phyloP scores from a whole-genome alignment of 2,888 invertebrate species.

The Scelioninae gen. 1 region DNA sequence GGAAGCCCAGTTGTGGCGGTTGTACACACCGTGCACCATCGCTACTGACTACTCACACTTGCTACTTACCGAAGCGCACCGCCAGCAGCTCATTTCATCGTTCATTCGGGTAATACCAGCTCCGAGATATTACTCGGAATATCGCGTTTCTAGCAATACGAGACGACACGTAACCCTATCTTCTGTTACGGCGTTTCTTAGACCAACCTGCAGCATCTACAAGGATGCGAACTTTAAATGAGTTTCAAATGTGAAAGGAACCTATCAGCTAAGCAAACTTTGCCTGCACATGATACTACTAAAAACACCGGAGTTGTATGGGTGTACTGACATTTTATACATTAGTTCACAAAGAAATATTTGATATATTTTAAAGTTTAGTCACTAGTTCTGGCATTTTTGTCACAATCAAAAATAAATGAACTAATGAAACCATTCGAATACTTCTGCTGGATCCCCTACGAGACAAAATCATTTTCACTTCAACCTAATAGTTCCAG shows the following conservation, averaged over 20 bases:
- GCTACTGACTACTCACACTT: conserved; percentile 68
- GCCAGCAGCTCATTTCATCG: conserved; percentile 70
- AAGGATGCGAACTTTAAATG: conserved; percentile 57
- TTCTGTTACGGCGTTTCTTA: conserved; percentile 60
- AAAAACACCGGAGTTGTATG: not conserved
- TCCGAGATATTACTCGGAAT: conserved; percentile 73
- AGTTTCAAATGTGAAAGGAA: conserved; percentile 64
- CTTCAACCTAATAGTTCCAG: conserved; percentile 5
- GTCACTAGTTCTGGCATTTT: too few species aligned
- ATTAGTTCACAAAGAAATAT: too few species aligned
- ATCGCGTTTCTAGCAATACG: conserved; percentile 64
- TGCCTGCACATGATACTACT: conserved; percentile 19
- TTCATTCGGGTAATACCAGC: conserved; percentile 73
- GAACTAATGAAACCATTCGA: not conserved
- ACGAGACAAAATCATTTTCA: conserved; percentile 20
- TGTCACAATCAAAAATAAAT: too few species aligned
- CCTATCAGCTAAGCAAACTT: conserved; percentile 51
- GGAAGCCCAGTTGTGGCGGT: conserved; percentile 70
- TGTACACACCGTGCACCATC: conserved; percentile 62
- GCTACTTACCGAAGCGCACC: conserved; percentile 63
- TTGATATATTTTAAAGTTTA: too few species aligned
- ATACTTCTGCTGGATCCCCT: not conserved
- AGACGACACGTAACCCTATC: conserved; percentile 69
- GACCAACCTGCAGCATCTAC: conserved; percentile 36
- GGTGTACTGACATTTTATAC: too few species aligned